Evolutionary conservation across 2,888 invertebrate genomes (phyloP).

Genomic region (Amphipyra berbera): DNA sequence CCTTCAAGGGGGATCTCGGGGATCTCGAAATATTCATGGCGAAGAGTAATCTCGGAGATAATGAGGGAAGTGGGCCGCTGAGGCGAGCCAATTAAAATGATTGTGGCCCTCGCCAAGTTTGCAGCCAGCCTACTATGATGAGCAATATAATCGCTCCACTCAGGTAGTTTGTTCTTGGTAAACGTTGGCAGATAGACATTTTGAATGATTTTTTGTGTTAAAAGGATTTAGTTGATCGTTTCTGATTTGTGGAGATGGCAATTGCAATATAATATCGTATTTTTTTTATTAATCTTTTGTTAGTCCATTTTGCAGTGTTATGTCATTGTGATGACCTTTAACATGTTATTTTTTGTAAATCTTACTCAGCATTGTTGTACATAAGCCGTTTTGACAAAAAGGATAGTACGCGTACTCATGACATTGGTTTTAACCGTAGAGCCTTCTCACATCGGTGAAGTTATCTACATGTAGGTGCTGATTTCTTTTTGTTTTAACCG

Average conservation of each 20-base stretch:
- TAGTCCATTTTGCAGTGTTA: too few relatives aligned
- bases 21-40: conserved; percentile 61
- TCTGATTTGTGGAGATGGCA: background rate
- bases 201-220: conserved; percentile 17
- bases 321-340: too few relatives aligned
- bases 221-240: conserved; percentile 11
- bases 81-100: conserved; percentile 67
- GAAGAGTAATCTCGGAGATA: conserved; percentile 62
- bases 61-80: conserved; percentile 61
- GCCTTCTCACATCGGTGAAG: background rate
- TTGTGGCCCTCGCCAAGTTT: conserved; percentile 55
- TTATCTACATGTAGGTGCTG: background rate
- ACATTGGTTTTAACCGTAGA: too few relatives aligned
- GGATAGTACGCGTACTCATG: too few relatives aligned
- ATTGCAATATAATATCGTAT: background rate
- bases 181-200: conserved; percentile 38
- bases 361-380: too few relatives aligned
- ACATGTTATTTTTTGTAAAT: too few relatives aligned
- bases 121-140: conserved; percentile 54
- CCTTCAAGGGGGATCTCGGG: conserved; percentile 24
- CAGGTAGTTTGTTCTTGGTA: conserved; percentile 51
- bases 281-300: too few relatives aligned
- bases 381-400: too few relatives aligned
- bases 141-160: conserved; percentile 52
- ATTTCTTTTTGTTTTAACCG: background rate